Evolutionary conservation across 1,140 invertebrate species (phyloP).

Genomic region (Drosophila athabasca): DNA sequence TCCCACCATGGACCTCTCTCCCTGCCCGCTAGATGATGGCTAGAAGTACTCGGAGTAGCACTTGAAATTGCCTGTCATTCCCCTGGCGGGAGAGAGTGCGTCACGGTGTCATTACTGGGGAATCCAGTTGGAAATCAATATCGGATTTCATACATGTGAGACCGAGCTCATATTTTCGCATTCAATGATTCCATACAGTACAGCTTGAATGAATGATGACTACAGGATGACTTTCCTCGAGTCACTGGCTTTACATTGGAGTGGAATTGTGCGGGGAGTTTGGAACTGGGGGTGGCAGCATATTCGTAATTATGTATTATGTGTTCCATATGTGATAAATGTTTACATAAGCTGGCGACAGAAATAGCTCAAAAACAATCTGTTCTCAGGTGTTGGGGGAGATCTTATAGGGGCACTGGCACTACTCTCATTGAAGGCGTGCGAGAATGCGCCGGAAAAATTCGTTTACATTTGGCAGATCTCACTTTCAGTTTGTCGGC

Average conservation of each 20-base stretch:
- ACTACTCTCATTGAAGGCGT: background rate
- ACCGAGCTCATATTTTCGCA: slow-evolving; percentile 8
- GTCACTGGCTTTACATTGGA: background rate
- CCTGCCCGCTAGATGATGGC: background rate
- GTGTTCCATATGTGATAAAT: background rate
- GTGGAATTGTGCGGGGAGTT: too few species aligned
- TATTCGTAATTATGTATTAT: background rate
- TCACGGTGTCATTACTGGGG: slow-evolving; percentile 9
- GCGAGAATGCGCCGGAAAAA: too few species aligned
- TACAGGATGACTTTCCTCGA: slow-evolving; percentile 4
- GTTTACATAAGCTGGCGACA: slow-evolving; percentile 24
- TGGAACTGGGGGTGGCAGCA: background rate
- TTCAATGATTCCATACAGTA: slow-evolving; percentile 1
- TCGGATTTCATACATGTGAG: slow-evolving; percentile 28
- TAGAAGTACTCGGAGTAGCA: slow-evolving; percentile 12
- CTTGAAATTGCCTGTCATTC: slow-evolving; percentile 35
- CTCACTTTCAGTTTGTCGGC: slow-evolving; percentile 8
- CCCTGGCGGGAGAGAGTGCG: slow-evolving; percentile 12
- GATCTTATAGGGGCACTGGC: background rate
- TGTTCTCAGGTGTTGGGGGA: background rate
- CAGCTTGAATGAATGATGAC: too few species aligned
- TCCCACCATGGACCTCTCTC: background rate
- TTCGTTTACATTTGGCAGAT: slow-evolving; percentile 22
- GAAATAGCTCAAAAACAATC: slow-evolving; percentile 7
- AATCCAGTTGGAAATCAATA: slow-evolving; percentile 31